Base-by-base conservation (phyloP, 2,113 vertebrate species). In the Rhinolophus sinicus region DNA sequence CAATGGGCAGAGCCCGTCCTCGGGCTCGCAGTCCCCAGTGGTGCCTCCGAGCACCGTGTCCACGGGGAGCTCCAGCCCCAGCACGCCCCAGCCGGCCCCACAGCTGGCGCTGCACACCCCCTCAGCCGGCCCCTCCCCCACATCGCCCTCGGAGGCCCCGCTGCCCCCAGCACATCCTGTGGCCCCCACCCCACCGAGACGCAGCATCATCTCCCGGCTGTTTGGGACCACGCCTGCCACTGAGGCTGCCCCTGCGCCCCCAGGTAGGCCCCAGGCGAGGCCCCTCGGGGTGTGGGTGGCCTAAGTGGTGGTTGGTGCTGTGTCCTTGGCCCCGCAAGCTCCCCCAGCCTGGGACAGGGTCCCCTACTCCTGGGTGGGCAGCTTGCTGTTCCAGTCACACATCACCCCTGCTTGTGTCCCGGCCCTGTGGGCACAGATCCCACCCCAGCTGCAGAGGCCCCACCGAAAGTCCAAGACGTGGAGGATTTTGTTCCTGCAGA, bases 401-500 rank as follows among this genome's bases (percentile, higher is more conserved):
- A 1, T 35, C 56, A 14, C 4, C 30, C 47, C 30, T 1, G 14
- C 35, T 56, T 4, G 28, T 1, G 5, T 33, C 52, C 65, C 11
- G 3, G n/a, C n/a, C 60, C 26, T 7, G 24, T 0, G 2, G 21
- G n/a, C n/a, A 6, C 97, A 38, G 97, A 98, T 58, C 94, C 98
- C 6, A 28, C 97, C 2, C 70, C 90, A 0, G 92, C 98, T 2
- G 26, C 96, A 12, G 98, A 97, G 64, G 95, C 70, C 80, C 98
- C 98, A 0, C 12, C 58, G 0, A 97, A 97, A 56, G 99, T 99
- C 2, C 99, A 99, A 94, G 99, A 98, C 0, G 98, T 99, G 91
- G 99, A 99, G 93, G 99, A 99, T 81, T 99, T 99, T 91, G 97
- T 99, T 44, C 99, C 99, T 0, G 99, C 99, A 2, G 99, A 99